These are phyloP conservation scores for Bufotes viridis DNA, from an alignment of 2,797 vertebrate species.

Conservation along the genomic window DNA sequence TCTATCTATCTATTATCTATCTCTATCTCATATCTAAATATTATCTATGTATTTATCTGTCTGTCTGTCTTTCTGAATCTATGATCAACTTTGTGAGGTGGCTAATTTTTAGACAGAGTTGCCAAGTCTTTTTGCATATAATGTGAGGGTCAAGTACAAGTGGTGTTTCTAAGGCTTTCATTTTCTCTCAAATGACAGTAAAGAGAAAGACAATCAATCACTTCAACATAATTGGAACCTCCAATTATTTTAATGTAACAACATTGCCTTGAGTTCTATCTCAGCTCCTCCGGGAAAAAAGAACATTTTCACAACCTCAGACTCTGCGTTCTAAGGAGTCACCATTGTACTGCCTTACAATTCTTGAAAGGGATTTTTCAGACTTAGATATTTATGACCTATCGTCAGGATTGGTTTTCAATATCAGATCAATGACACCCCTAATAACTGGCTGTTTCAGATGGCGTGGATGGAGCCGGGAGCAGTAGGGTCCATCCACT, in stretches of 20 bases:
- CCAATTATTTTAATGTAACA: constrained; percentile 61
- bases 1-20: background rate
- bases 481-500: no score
- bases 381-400: no score
- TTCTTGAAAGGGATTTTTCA: background rate
- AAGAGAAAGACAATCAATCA: constrained; percentile 63
- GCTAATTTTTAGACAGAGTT: background rate
- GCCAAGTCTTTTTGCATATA: constrained; percentile 34
- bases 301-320: background rate
- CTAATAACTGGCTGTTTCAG: no score
- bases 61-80: background rate
- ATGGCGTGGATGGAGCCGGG: no score
- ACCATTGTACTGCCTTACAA: background rate
- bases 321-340: background rate
- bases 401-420: no score
- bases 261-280: constrained; percentile 29
- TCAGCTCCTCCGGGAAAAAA: background rate
- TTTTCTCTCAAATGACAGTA: constrained; percentile 18
- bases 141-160: constrained; percentile 44
- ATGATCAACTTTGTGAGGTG: background rate
- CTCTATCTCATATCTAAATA: background rate
- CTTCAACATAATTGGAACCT: constrained; percentile 69
- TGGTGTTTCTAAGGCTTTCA: constrained; percentile 46
- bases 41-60: background rate
- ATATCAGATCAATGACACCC: no score